Evolutionary conservation across 2,888 invertebrate species (phyloP).

Genomic region (Leptogaster cylindrica): DNA sequence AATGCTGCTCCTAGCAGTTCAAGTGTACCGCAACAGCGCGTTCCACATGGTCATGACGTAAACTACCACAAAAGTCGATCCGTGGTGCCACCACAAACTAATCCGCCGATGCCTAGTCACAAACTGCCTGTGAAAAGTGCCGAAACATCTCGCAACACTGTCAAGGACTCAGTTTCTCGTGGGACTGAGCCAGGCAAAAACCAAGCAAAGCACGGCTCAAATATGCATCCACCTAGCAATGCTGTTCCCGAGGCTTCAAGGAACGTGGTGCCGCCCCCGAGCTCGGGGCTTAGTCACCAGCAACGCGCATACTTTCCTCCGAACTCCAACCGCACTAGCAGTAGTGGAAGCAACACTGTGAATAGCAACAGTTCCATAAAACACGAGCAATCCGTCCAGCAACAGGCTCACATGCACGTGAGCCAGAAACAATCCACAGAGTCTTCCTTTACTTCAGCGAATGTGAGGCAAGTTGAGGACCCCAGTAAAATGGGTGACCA

Average conservation of each 20-base stretch:
- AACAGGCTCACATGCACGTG: constrained; percentile 44
- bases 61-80: constrained; percentile 55
- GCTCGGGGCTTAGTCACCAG: constrained; percentile 42
- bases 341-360: constrained; percentile 33
- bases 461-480: constrained; percentile 27
- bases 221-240: constrained; percentile 48
- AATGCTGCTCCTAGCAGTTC: constrained; percentile 42
- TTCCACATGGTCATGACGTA: constrained; percentile 51
- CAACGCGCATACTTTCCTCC: constrained; percentile 45
- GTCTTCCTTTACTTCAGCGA: constrained; percentile 48
- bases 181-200: constrained; percentile 47
- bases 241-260: constrained; percentile 50
- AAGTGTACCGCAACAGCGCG: constrained; percentile 43
- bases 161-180: constrained; percentile 48
- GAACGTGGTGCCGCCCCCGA: constrained; percentile 45
- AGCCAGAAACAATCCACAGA: constrained; percentile 48
- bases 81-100: constrained; percentile 44
- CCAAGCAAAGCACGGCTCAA: constrained; percentile 43
- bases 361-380: constrained; percentile 45
- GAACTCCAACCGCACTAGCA: constrained; percentile 45
- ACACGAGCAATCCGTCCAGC: constrained; percentile 51
- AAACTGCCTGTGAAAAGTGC: constrained; percentile 47
- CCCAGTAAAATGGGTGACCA: constrained; percentile 45
- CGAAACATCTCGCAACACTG: constrained; percentile 46
- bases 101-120: constrained; percentile 47